Percentiles rank a stretch among this genome's conserved stretches.
These are phyloP conservation scores for Dryomyza anilis DNA, from an alignment of 2,888 invertebrate genomes.

Conservation along the genomic window DNA sequence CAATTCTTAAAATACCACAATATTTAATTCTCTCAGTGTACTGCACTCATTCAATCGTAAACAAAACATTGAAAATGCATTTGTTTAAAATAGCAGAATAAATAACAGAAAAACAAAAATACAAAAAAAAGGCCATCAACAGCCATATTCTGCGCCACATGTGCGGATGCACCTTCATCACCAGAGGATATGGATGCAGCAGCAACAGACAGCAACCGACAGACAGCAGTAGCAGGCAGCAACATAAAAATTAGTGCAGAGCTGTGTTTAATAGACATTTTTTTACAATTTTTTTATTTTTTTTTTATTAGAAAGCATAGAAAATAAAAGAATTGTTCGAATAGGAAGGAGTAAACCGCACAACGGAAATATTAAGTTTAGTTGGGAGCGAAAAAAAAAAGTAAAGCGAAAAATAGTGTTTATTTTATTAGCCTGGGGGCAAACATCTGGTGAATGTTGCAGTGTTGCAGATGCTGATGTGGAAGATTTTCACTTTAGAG, in stretches of 20 bases:
- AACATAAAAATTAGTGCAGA: conserved; percentile 9
- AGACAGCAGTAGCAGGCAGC: no score
- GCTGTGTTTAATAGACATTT: background rate
- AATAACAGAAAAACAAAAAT: conserved; percentile 34
- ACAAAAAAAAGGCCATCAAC: conserved; percentile 2
- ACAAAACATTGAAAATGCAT: conserved; percentile 26
- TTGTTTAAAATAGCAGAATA: conserved; percentile 23
- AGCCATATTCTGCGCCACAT: no score
- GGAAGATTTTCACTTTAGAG: no score
- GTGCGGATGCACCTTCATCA: conserved; percentile 34
- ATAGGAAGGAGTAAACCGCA: background rate
- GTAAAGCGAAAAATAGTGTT: background rate
- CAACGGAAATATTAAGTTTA: conserved; percentile 16
- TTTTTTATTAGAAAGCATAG: background rate
- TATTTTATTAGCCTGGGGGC: background rate
- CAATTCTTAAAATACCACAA: no score
- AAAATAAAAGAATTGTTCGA: background rate
- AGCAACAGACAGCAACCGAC: no score
- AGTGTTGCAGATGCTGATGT: no score
- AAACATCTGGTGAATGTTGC: conserved; percentile 8
- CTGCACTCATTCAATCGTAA: conserved; percentile 3
- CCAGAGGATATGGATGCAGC: conserved; percentile 3
- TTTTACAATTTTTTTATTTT: no score
- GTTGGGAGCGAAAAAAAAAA: background rate
- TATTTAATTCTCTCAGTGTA: background rate